Evolutionary conservation across 2,113 vertebrate species (phyloP), one percentile per base, ranked within the genome.

Genomic region (Capreolus pygargus): DNA sequence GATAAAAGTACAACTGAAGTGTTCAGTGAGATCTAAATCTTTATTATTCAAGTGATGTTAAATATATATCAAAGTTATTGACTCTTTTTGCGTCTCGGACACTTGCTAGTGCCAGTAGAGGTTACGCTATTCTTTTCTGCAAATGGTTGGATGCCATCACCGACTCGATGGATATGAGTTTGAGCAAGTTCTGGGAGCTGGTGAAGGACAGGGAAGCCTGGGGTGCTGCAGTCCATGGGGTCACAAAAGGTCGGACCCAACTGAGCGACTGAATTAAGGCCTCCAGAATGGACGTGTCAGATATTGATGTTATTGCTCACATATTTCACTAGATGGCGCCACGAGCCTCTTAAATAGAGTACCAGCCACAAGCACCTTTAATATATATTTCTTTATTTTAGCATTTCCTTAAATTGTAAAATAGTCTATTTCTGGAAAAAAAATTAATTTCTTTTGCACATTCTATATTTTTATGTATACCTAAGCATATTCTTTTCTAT

Each of bases 291-390:
- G 43, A 86, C 6, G 0, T 2, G 21, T 47, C 0, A 39, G 16
- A 58, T 14, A 7, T 13, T 13, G 25, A 45, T 97, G 97, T 83
- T 90, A 47, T 97, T 98, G 50, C 55, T 58, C 3, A 0, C 2
- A 50, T 67, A 0, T 0, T 7, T 81, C 99, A 98, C 99, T 98
- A 99, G 99, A 98, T 99, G 99, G 98, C 97, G 97, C 85, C 60
- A 85, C 39, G 17, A 98, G 97, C 52, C 96, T 28, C 98, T 94
- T 28, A 39, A 98, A 98, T 74, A 88, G 19, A 45, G 25, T 15
- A 21, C 43, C 7, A 11, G 1, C 7, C 28, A 3, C 3, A 11
- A 7, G 43, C 2, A 1, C 83, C 4, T 43, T 70, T 61, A 92
- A 84, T 25, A 43, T 2, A n/a, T 7, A 23, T 1, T 7, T n/a